phyloP scores from a whole-genome alignment of 2,113 vertebrate species.

The Triplophysa tibetana region DNA sequence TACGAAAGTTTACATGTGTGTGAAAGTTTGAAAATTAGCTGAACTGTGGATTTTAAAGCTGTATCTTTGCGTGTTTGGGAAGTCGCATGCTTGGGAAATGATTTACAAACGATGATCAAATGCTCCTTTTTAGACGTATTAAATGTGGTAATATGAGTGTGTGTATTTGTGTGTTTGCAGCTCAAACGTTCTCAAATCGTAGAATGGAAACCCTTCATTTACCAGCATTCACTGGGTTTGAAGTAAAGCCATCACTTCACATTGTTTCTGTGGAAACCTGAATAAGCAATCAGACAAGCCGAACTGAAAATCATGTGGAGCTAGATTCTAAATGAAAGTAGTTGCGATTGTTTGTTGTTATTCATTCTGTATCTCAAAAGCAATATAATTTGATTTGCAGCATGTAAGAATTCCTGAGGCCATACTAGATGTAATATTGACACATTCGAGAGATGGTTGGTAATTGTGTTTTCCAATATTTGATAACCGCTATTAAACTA shows the following conservation, averaged over 20 bases:
- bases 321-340: not conserved
- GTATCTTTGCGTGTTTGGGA: not conserved
- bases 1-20: slow-evolving; percentile 21
- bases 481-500: not conserved
- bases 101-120: not conserved
- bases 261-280: slow-evolving; percentile 35
- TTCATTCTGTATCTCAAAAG: slow-evolving; percentile 41
- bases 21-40: slow-evolving; percentile 6
- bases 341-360: slow-evolving; percentile 29
- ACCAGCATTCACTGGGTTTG: slow-evolving; percentile 46
- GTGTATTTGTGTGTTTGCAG: slow-evolving; percentile 31
- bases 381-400: slow-evolving; percentile 39
- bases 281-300: not conserved
- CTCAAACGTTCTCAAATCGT: not conserved
- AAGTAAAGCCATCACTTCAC: slow-evolving; percentile 40
- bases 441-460: not conserved
- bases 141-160: not conserved
- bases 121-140: not conserved
- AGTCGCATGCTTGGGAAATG: not conserved
- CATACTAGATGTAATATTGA: not conserved
- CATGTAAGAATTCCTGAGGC: not conserved
- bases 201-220: not conserved
- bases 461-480: not conserved
- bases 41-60: slow-evolving; percentile 40
- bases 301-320: not conserved